phyloP scores from a whole-genome alignment of 2,113 vertebrate genomes.

The Columbina picui region DNA sequence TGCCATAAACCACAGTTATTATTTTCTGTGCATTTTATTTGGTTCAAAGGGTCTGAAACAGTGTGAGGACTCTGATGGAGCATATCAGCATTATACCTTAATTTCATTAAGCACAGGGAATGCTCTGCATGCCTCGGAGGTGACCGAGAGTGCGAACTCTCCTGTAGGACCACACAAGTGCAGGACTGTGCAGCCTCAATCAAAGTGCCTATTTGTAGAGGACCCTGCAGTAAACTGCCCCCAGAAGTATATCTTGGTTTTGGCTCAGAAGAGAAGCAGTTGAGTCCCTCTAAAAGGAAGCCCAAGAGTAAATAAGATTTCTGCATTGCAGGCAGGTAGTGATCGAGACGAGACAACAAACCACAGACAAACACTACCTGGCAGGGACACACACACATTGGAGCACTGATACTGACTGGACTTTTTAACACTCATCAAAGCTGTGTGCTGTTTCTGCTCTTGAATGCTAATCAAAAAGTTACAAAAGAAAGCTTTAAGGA shows the following conservation, averaged over 20 bases:
- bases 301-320: neutral
- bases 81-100: neutral
- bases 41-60: neutral
- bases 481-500: neutral
- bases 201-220: neutral
- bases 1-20: neutral
- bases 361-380: neutral
- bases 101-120: neutral
- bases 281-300: neutral
- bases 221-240: neutral
- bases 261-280: neutral
- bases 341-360: fast-evolving
- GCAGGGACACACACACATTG: neutral
- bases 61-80: neutral
- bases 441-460: neutral
- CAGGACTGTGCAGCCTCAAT: neutral
- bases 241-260: neutral
- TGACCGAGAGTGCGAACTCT: neutral
- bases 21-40: neutral
- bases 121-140: neutral
- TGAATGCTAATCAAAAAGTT: neutral
- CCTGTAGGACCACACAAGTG: neutral
- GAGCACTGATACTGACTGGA: neutral
- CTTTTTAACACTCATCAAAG: neutral
- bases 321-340: neutral